Base-by-base conservation (phyloP, 2,113 vertebrate genomes). In the Trichomycterus rosablanca region DNA sequence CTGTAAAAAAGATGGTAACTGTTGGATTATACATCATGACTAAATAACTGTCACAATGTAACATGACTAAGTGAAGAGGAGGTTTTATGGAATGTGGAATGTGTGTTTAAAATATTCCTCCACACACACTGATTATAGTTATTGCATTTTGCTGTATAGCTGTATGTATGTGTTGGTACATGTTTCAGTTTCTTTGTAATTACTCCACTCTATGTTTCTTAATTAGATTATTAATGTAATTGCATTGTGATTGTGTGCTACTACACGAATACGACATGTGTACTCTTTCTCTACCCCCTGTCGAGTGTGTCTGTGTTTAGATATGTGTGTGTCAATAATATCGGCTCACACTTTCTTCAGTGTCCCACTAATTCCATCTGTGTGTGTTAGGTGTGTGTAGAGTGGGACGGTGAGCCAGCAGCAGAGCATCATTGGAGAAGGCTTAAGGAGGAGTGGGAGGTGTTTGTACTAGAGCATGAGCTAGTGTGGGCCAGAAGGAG, bases 391-490 rank as follows among this genome's bases (percentile, higher is more conserved):
- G 67, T 74, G 46, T 70, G 67, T 50, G 54, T 74, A 48, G 67
- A 74, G 34, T 74, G 67, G 63, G 63, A 70, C 3, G 63, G 59
- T n/a, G 72, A 74, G 48, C 52, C 59, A 12, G 37, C 32, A 20
- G 42, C 63, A 8, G 67, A 74, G 59, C 50, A 43, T 18, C 49
- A 67, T 58, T 74, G 67, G 72, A 74, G 67, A 40, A 66, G 53
- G 39, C 40, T 70, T 3, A 28, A 48, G 51, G 63, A 74, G 58
- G 72, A 74, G 45, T 74, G 62, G 50, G 63, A 74, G 59, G 67
- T 74, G 52, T 60, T 70, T 69, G 49, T 74, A 28, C 50, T 74
- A 63, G 72, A 74, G 48, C 67, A 74, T 6, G 63, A 66, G n/a
- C 53, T 74, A 7, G 59, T 74, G 35, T 74, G 67, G 72, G 67